Base-by-base conservation (phyloP, 2,113 vertebrate species). In the Amphiprion percula region DNA sequence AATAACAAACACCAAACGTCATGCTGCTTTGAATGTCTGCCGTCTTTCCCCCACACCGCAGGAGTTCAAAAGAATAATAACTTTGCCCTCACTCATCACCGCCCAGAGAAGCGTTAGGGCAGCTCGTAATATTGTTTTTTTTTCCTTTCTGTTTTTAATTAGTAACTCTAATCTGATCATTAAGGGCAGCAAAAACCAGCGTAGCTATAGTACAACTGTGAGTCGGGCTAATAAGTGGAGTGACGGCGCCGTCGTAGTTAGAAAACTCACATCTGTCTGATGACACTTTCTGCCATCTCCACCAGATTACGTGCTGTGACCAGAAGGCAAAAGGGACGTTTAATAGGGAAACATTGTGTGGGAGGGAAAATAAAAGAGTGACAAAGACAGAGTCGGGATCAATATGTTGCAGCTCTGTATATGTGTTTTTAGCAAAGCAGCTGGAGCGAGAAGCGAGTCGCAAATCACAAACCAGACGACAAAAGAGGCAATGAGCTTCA, bases 31-130 rank as follows among this genome's bases (percentile, higher is more conserved):
- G 80, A 94, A 93, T 93, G 93, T 94, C 90, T 92, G 90, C 87
- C 80, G 87, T 85, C 91, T 92, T 86, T 82, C 87, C 90, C 87
- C 93, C 85, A 89, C 94, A 87, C 95, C 59, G 89, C 95, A 95
- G 94, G 95, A 94, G 94, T 92, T 93, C 91, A 89, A 90, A 88
- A 93, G 92, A 91, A 95, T 94, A 95, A 95, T 95, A 95, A 95
- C 95, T 92, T 92, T 88, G 90, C 87, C 86, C 90, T 92, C 91
- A 91, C 90, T 95, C 94, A 95, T 94, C 91, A 91, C 93, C 94
- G 75, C 94, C 94, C 83, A 93, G 94, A 95, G 94, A 93, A 94
- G 93, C 92, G 91, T 93, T 94, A 92, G 85, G 87, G 90, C 91
- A 88, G 92, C 90, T 92, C 89, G 61, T 94, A 93, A 95, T 94